These are phyloP conservation scores for Diorhabda sublineata DNA, from an alignment of 1,140 invertebrate genomes.

Conservation along the genomic window DNA sequence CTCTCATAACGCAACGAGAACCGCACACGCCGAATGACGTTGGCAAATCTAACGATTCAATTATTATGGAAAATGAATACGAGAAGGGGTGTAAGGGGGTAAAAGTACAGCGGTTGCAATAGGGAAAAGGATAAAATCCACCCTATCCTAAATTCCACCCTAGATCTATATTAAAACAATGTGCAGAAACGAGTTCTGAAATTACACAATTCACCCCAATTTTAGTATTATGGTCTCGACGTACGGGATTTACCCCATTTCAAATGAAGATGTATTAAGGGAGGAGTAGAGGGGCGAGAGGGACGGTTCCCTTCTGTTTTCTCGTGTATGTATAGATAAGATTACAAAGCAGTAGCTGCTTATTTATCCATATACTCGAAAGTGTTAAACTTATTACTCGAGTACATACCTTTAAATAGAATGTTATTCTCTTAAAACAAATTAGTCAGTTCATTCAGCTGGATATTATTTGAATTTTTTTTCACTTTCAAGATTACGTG, in stretches of 20 bases:
- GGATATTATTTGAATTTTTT: too few relatives aligned
- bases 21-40: slow-evolving; percentile 26
- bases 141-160: slow-evolving; percentile 21
- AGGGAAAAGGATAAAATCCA: slow-evolving; percentile 19
- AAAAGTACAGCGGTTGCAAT: slow-evolving; percentile 14
- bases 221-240: slow-evolving; percentile 15
- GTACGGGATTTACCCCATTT: slow-evolving; percentile 13
- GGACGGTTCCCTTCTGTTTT: not conserved
- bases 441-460: too few relatives aligned
- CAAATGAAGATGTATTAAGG: slow-evolving; percentile 17
- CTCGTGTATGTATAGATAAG: not conserved
- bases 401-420: too few relatives aligned
- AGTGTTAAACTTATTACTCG: too few relatives aligned
- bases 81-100: slow-evolving; percentile 19
- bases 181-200: slow-evolving; percentile 34
- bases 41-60: slow-evolving; percentile 34
- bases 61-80: slow-evolving; percentile 26
- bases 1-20: slow-evolving; percentile 19
- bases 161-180: slow-evolving; percentile 30
- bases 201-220: slow-evolving; percentile 34
- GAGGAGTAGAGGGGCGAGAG: slow-evolving; percentile 1
- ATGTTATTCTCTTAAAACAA: too few relatives aligned
- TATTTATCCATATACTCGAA: too few relatives aligned
- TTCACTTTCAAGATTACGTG: too few relatives aligned
- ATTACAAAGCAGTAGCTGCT: not conserved